These are phyloP conservation scores for Diacarnus erythraeanus DNA, from an alignment of 37 sponge, comb jelly and placozoan species.

Conservation along the genomic window DNA sequence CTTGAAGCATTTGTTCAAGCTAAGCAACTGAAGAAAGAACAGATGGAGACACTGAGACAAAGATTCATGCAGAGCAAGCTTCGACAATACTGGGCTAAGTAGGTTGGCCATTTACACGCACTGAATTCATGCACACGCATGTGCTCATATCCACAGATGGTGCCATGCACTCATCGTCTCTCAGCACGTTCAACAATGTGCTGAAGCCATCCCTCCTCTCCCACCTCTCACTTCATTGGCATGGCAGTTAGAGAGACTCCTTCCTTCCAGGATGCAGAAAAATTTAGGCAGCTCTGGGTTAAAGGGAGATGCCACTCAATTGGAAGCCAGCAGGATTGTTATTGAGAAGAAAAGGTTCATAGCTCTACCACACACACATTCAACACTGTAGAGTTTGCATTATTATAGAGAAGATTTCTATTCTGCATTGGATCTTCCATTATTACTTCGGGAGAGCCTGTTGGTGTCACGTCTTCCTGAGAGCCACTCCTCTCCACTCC, in stretches of 20 bases:
- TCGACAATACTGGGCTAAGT: conserved; percentile 49
- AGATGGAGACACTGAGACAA: conserved; percentile 18
- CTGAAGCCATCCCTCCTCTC: conserved; percentile 30
- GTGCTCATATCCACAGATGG: conserved; percentile 11
- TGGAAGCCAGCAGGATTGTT: conserved; percentile 1
- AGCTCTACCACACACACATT: no score
- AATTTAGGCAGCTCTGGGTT: background rate
- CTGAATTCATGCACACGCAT: no score
- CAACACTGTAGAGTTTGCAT: no score
- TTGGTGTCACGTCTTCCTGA: conserved; percentile 15
- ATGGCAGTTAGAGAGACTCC: conserved; percentile 32
- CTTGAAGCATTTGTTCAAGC: background rate
- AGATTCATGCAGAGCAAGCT: background rate
- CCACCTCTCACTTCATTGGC: conserved; percentile 29
- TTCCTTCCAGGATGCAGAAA: conserved; percentile 15
- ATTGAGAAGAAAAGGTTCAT: conserved; percentile 22
- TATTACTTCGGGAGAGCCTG: conserved; percentile 23
- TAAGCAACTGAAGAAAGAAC: conserved; percentile 9
- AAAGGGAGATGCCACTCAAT: background rate
- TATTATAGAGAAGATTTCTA: background rate
- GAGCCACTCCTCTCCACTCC: background rate
- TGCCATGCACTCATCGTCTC: conserved; percentile 4
- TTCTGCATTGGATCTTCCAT: conserved; percentile 24
- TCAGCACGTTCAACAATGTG: conserved; percentile 25
- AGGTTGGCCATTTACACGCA: no score